A percentile compares a stretch with the other conserved stretches of the same genome.
Conservation (phyloP, 2,113 vertebrate species). For the Silurus asotus region DNA sequence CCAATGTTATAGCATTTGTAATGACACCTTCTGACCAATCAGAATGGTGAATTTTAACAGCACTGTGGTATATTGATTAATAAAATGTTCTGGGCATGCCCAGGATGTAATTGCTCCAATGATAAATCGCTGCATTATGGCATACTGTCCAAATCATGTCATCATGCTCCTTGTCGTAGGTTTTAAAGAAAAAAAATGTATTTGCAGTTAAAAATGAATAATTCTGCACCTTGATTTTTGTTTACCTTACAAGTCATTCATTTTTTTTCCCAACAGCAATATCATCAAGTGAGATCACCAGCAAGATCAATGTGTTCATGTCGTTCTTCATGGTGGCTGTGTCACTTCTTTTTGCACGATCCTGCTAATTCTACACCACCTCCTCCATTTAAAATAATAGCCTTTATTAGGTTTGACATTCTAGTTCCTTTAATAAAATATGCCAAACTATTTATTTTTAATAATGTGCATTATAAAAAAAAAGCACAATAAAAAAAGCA, state of each 20-base stretch:
- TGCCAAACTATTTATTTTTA: background rate
- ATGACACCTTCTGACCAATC: background rate
- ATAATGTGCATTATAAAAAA: background rate
- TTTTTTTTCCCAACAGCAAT: constrained; percentile 16
- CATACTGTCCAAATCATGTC: background rate
- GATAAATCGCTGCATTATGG: background rate
- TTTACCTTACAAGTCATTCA: background rate
- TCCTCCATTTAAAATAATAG: background rate
- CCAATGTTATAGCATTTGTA: background rate
- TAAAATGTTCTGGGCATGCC: background rate
- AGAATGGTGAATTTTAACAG: background rate
- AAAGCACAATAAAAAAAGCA: background rate
- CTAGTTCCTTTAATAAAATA: background rate
- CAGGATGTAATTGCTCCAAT: background rate
- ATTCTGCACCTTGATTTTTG: background rate
- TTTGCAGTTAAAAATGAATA: background rate
- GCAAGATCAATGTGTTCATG: constrained; percentile 27
- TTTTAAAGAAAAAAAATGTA: background rate
- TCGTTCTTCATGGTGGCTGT: constrained; percentile 21
- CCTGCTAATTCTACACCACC: constrained; percentile 13
- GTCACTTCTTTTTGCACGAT: constrained; percentile 16
- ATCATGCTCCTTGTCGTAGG: background rate
- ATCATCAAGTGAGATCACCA: constrained; percentile 25
- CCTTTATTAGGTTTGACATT: background rate
- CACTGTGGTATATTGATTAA: background rate